Evolutionary conservation across 2,888 invertebrate genomes (phyloP).

Genomic region (Cantharis rufa): DNA sequence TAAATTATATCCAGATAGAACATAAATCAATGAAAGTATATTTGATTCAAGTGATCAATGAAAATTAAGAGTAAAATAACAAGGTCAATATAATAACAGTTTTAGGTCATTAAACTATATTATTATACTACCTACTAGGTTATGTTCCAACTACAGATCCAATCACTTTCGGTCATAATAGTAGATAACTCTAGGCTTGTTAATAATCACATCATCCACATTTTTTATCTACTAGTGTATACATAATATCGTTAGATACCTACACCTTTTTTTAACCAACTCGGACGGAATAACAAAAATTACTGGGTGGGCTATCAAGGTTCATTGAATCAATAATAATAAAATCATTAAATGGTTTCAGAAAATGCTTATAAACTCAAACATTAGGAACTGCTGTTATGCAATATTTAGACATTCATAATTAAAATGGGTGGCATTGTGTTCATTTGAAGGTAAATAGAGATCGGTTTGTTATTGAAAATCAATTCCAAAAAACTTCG

Average conservation of each 20-base stretch:
- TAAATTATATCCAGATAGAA: neutral
- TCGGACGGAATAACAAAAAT: neutral
- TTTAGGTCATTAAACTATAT: neutral
- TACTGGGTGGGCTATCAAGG: neutral
- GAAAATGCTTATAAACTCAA: neutral
- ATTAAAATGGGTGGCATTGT: neutral
- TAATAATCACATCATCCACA: neutral
- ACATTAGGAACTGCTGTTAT: neutral
- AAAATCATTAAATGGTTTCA: neutral
- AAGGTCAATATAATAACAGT: slow-evolving; percentile 3
- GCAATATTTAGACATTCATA: neutral
- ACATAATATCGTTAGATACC: neutral
- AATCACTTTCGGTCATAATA: neutral
- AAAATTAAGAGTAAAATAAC: neutral
- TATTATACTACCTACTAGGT: neutral
- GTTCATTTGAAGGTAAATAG: neutral
- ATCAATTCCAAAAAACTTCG: neutral
- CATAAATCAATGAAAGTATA: neutral
- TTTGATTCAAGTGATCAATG: neutral
- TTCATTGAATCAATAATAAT: neutral
- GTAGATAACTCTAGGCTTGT: neutral
- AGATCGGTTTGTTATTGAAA: neutral
- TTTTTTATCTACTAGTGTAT: neutral
- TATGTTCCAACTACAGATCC: neutral
- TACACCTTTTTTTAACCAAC: neutral